Conservation (phyloP, 2,888 invertebrate genomes). For the Ichneumoninae sp. region DNA sequence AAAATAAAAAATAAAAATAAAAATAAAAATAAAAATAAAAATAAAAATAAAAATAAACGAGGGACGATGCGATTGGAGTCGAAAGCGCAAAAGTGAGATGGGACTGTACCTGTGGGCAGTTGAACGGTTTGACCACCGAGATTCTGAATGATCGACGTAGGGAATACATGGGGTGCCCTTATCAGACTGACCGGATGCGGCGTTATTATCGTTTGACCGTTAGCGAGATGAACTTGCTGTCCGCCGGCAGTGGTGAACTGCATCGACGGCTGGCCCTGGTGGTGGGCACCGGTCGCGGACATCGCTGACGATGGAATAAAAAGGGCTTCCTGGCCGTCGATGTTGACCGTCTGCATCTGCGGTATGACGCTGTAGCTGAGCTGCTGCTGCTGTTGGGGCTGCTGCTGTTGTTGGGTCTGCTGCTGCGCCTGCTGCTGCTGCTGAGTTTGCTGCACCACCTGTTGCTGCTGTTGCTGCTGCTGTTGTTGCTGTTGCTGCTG, state of each 20-base stretch:
- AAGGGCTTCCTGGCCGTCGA: conserved; percentile 96
- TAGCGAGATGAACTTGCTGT: conserved; percentile 84
- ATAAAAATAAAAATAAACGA: not conserved
- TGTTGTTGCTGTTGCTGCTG: conserved; percentile 85
- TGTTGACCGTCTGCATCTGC: conserved; percentile 95
- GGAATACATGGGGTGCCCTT: conserved; percentile 88
- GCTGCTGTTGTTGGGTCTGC: conserved; percentile 85
- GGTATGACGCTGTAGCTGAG: conserved; percentile 87
- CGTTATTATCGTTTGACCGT: conserved; percentile 85
- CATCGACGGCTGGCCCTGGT: conserved; percentile 83
- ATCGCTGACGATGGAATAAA: conserved; percentile 94
- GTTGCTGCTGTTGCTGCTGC: conserved; percentile 81
- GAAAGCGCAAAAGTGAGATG: not conserved
- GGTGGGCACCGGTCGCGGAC: conserved; percentile 84
- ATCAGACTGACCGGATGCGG: conserved; percentile 87
- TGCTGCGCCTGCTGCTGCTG: conserved; percentile 82
- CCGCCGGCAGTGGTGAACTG: conserved; percentile 82
- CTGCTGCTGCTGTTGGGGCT: conserved; percentile 86
- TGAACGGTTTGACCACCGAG: conserved; percentile 89
- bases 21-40: not conserved
- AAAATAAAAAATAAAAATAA: too few species aligned
- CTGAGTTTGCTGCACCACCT: conserved; percentile 82
- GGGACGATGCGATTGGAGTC: not conserved
- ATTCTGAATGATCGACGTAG: conserved; percentile 90
- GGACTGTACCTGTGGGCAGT: conserved; percentile 86